phyloP scores from a whole-genome alignment of 2,797 vertebrate genomes.

The Esox masquinongy region DNA sequence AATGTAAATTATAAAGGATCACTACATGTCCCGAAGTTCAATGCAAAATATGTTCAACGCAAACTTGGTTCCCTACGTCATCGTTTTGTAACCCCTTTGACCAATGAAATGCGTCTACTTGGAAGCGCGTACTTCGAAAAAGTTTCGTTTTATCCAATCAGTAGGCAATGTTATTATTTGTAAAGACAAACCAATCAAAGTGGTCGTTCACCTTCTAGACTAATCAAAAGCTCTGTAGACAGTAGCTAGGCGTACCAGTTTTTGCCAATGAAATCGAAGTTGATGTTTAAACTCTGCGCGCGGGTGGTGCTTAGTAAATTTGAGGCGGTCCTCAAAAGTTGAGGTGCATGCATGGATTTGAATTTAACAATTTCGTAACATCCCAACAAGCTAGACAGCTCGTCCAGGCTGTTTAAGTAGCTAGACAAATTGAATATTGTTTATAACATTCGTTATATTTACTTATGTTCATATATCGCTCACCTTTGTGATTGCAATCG shows the following conservation, averaged over 20 bases:
- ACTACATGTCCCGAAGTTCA: conserved; percentile 64
- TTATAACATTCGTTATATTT: conserved; percentile 32
- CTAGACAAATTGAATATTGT: background rate
- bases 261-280: conserved; percentile 60
- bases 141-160: conserved; percentile 64
- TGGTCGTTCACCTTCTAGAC: background rate
- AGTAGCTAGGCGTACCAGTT: conserved; percentile 10
- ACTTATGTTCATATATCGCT: background rate
- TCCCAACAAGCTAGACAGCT: conserved; percentile 10
- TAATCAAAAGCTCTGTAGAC: conserved; percentile 44
- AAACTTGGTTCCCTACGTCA: background rate
- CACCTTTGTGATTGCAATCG: background rate
- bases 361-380: conserved; percentile 52
- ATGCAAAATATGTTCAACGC: background rate
- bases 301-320: conserved; percentile 67
- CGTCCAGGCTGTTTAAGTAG: background rate
- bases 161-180: conserved; percentile 41
- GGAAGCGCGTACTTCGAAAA: conserved; percentile 82
- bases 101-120: conserved; percentile 51
- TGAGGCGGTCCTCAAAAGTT: conserved; percentile 56
- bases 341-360: conserved; percentile 66
- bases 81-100: conserved; percentile 44
- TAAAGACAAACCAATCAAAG: conserved; percentile 54
- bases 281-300: conserved; percentile 76
- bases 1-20: conserved; percentile 42